These are phyloP conservation scores for Poeciliopsis occidentalis DNA, from an alignment of 2,113 vertebrate genomes.

Conservation along the genomic window DNA sequence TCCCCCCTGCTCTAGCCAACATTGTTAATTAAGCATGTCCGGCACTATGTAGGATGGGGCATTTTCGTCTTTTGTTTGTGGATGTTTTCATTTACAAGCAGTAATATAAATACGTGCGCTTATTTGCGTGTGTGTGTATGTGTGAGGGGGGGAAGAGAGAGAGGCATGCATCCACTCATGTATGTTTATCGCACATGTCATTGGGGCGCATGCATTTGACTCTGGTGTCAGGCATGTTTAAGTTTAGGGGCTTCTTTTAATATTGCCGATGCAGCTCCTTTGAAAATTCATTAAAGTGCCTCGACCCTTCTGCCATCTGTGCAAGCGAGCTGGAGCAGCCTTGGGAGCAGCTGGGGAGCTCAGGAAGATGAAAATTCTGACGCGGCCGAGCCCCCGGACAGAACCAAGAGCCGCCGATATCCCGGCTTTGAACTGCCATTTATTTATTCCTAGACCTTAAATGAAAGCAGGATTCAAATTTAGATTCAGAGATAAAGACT, in stretches of 20 bases:
- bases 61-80: slow-evolving; percentile 36
- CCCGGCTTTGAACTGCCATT: slow-evolving; percentile 59
- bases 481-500: slow-evolving; percentile 34
- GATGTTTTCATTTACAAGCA: slow-evolving; percentile 42
- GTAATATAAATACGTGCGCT: slow-evolving; percentile 12
- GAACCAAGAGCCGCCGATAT: slow-evolving; percentile 52
- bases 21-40: slow-evolving; percentile 55
- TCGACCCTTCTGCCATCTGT: slow-evolving; percentile 75
- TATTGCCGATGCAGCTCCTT: slow-evolving; percentile 71
- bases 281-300: slow-evolving; percentile 81
- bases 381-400: slow-evolving; percentile 45
- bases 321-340: slow-evolving; percentile 36
- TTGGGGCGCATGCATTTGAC: slow-evolving; percentile 13
- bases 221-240: slow-evolving; percentile 62
- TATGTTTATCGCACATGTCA: not conserved
- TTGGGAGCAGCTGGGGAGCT: slow-evolving; percentile 56
- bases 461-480: slow-evolving; percentile 51
- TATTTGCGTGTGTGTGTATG: no score
- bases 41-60: slow-evolving; percentile 20
- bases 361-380: slow-evolving; percentile 73
- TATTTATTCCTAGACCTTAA: slow-evolving; percentile 59
- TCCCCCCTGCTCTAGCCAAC: slow-evolving; percentile 58
- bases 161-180: not conserved
- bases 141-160: not conserved
- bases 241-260: slow-evolving; percentile 73